Evolutionary conservation across 2,797 vertebrate genomes (phyloP), one percentile per base, ranked within the genome.

Genomic region (Atherinosoma microstoma): DNA sequence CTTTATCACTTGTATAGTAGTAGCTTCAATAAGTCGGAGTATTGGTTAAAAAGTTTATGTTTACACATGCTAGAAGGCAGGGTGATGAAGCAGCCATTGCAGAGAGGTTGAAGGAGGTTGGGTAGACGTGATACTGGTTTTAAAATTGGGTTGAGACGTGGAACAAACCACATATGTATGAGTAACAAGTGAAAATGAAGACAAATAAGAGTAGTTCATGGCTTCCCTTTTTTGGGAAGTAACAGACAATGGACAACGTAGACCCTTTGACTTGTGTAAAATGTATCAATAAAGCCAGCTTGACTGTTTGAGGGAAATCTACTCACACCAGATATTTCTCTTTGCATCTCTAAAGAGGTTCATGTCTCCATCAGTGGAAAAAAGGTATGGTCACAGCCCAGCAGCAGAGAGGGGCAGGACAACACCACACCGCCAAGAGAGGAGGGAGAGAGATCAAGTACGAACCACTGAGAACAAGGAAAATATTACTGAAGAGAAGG

Each of bases 401-500:
- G 83, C 78, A 24, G 79, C 89, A 9, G 79, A 90, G 58, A 86
- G 83, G 42, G 87, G 81, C 3, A 81, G 76, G 61, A 59, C 70
- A 1, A 58, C 79, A 2, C 79, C 64, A n/a, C 79, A 80, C 29
- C 79, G n/a, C 20, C 66, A 72, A 2, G 88, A 88, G 67, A 89
- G 79, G 75, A 79, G 68, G 56, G 67, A 80, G 47, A 88, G 93
- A 49, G 74, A 84, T 64, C 87, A 80, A 62, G 90, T 90, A 54
- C 85, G 78, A 27, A 85, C 87, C 70, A 72, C 35, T 38, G 92
- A 95, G 85, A 95, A 97, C 92, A 96, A 97, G 93, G 96, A 98
- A 79, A 97, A 98, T 69, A 29, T 92, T 27, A 79, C 79, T 4
- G 75, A 88, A n/a, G 76, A 86, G 57, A 93, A 90, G 75, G 91